These are phyloP conservation scores for Sylvia borin DNA, from an alignment of 2,797 vertebrate genomes.

Conservation along the genomic window DNA sequence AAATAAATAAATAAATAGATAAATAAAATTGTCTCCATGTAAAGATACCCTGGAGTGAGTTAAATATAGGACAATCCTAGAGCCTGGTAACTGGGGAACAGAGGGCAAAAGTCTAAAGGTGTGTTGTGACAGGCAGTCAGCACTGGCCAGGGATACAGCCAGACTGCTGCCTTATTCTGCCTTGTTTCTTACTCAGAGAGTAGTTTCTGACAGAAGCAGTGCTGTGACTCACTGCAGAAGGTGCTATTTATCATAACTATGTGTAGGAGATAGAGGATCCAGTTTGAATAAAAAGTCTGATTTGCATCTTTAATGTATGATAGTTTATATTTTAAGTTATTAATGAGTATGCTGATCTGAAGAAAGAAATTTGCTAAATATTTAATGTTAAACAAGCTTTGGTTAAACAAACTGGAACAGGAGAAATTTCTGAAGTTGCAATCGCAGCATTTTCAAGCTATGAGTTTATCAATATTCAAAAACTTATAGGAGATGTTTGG, in stretches of 20 bases:
- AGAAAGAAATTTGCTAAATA: constrained; percentile 72
- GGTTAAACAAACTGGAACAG: constrained; percentile 67
- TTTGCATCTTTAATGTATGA: constrained; percentile 52
- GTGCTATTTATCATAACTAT: constrained; percentile 24
- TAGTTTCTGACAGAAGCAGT: not conserved
- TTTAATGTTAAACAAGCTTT: constrained; percentile 72
- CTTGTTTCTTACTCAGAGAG: not conserved
- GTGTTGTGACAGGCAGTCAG: not conserved
- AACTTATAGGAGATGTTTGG: not conserved
- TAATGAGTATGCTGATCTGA: constrained; percentile 68
- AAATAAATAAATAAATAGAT: too few species aligned
- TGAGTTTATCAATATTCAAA: constrained; percentile 54
- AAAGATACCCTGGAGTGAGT: not conserved
- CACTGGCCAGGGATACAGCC: not conserved
- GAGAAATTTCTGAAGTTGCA: constrained; percentile 59
- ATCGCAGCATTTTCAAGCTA: not conserved
- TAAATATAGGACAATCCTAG: not conserved
- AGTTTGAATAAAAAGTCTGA: constrained; percentile 62
- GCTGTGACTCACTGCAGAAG: constrained; percentile 24
- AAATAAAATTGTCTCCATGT: fast-evolving
- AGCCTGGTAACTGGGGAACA: not conserved
- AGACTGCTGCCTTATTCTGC: not conserved
- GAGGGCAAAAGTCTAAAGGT: not conserved
- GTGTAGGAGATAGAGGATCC: constrained; percentile 4
- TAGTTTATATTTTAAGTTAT: constrained; percentile 70